Conservation (phyloP, 2,113 vertebrate species). For the Ellobius talpinus region DNA sequence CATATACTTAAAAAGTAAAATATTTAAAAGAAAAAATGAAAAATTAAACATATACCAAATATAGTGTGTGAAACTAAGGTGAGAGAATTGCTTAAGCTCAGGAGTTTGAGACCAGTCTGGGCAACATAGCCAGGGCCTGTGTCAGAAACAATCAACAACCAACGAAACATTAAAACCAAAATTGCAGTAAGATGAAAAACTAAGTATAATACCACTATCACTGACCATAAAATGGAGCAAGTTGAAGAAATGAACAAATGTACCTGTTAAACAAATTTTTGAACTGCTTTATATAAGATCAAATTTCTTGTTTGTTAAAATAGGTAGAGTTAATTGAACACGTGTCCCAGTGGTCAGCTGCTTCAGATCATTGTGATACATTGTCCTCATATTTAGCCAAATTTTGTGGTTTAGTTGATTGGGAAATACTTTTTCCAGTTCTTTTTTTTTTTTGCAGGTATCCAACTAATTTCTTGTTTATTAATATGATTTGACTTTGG, state of each 20-base stretch:
- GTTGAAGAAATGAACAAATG: not conserved
- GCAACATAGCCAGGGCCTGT: not conserved
- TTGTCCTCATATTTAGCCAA: not conserved
- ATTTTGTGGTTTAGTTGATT: too few relatives aligned
- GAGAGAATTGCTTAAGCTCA: not conserved
- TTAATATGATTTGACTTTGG: too few relatives aligned
- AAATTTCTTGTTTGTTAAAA: conserved; percentile 37
- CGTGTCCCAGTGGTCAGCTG: not conserved
- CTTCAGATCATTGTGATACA: not conserved
- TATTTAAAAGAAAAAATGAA: not conserved
- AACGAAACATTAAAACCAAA: not conserved
- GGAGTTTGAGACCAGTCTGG: not conserved
- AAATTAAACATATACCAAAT: not conserved
- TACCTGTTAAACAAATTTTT: not conserved
- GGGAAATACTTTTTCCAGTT: too few relatives aligned
- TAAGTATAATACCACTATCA: not conserved
- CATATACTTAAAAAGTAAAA: too few relatives aligned
- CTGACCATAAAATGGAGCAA: not conserved
- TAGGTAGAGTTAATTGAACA: not conserved
- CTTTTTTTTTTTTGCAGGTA: too few relatives aligned
- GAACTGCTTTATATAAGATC: not conserved
- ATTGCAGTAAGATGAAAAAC: not conserved
- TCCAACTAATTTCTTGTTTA: too few relatives aligned
- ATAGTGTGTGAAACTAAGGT: not conserved
- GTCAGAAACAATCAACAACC: not conserved